These are phyloP conservation scores for Benitochromis conjunctus DNA, from an alignment of 2,113 vertebrate genomes.

Conservation along the genomic window DNA sequence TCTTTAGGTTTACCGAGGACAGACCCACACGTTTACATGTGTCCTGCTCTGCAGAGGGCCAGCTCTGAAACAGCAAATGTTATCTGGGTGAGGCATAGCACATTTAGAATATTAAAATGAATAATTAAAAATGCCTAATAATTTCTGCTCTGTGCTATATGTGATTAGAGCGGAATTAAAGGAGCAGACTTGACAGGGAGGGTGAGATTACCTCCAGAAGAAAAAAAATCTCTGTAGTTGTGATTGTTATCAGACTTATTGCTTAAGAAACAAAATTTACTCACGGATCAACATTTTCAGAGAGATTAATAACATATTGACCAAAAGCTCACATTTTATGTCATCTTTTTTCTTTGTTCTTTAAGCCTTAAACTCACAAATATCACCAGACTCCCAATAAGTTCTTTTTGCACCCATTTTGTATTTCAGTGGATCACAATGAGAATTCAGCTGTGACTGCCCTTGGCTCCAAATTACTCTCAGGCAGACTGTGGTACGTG, in stretches of 20 bases:
- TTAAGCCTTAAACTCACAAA: constrained; percentile 2
- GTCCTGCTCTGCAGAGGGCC: not conserved
- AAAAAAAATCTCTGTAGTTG: not conserved
- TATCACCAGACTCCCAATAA: constrained; percentile 14
- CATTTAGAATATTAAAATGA: not conserved
- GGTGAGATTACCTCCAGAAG: not conserved
- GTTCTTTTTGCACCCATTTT: constrained; percentile 24
- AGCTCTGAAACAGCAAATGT: not conserved
- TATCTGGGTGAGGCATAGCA: not conserved
- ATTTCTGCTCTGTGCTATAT: not conserved
- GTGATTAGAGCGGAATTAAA: not conserved
- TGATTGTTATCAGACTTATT: not conserved
- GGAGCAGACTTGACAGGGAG: not conserved
- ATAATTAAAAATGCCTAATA: not conserved
- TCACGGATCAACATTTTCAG: not conserved
- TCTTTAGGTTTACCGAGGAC: not conserved
- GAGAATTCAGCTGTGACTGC: constrained; percentile 48
- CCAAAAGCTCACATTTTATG: not conserved
- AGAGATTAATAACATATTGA: constrained; percentile 24
- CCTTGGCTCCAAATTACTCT: constrained; percentile 44
- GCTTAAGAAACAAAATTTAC: not conserved
- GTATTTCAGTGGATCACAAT: constrained; percentile 45
- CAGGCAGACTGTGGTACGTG: constrained; percentile 27
- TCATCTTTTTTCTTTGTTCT: not conserved
- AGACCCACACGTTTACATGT: not conserved